Evolutionary conservation across 2,888 invertebrate genomes (phyloP), one percentile per base, ranked within the genome.

Genomic region (Aspidiotus destructor): DNA sequence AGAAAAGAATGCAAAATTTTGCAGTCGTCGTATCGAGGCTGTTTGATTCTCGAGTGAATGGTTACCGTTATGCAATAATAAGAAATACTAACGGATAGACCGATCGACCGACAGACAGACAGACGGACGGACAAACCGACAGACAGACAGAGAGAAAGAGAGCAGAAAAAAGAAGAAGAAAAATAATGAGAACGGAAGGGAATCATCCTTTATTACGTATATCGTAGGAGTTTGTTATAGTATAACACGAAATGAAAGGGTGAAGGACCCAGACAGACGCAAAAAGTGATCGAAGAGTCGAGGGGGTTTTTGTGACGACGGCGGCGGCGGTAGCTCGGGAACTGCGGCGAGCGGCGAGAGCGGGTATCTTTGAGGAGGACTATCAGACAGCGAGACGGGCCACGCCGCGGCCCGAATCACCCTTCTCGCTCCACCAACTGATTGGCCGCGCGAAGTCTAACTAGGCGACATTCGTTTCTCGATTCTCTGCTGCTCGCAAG

Each of bases 361-460:
- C 53, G 41, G 64, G 11, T 42, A 55, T 42, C 57, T 64, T 64
- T 53, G 57, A 64, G 64, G 64, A 64, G 64, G 64, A 64, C 57
- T 57, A 54, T 64, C 64, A 64, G 64, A 64, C 64, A 64, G 64
- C 64, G 64, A 64, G 64, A 64, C 64, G 64, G 64, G 64, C 64
- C 64, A 64, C 16, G 64, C 64, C 64, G 64, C 64, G 57, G 64
- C 64, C 54, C 55, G 64, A 64, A 17, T 64, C 44, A 42, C 64
- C 41, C 64, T 44, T 44, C 57, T 64, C 44, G 44, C 64, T 41
- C 55, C 64, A 57, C 64, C 64, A 44, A 64, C 64, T 64, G 64
- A 57, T 64, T 64, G 57, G 64, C 54, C 55, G 64, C 53, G 64
- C 64, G 64, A 64, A 55, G 54, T 64, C 57, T 57, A 64, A 64